Conservation (phyloP, 2,888 invertebrate genomes). For the Zele albiditarsus region DNA sequence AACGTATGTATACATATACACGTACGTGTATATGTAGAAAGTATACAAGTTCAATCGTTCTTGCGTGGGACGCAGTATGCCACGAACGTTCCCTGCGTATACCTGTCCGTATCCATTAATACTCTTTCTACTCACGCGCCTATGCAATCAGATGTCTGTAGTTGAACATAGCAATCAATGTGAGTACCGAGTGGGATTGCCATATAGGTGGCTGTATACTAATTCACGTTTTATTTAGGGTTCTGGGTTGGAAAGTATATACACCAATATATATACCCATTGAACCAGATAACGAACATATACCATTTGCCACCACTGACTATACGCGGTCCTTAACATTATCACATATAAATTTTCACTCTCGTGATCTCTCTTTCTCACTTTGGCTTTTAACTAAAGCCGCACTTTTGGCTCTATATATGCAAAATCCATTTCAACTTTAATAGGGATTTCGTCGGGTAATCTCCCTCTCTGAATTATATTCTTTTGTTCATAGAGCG, state of each 20-base stretch:
- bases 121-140: constrained; percentile 24
- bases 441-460: constrained; percentile 9
- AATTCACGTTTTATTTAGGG: constrained; percentile 61
- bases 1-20: background rate
- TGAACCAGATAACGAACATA: background rate
- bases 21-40: background rate
- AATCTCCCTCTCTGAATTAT: background rate
- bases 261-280: background rate
- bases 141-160: constrained; percentile 51
- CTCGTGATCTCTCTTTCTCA: background rate
- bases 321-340: background rate
- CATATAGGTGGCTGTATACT: constrained; percentile 53
- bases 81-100: constrained; percentile 10
- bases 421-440: background rate
- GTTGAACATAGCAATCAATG: constrained; percentile 62
- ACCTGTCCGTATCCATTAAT: constrained; percentile 7
- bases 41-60: constrained; percentile 23
- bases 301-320: background rate
- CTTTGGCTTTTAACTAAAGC: background rate
- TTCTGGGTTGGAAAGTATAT: constrained; percentile 56
- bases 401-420: background rate
- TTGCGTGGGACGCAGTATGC: constrained; percentile 17
- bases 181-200: constrained; percentile 53
- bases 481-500: background rate
- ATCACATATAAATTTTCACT: background rate